phyloP scores from a whole-genome alignment of 2,113 vertebrate species.

The Cricetomys ansorgei region DNA sequence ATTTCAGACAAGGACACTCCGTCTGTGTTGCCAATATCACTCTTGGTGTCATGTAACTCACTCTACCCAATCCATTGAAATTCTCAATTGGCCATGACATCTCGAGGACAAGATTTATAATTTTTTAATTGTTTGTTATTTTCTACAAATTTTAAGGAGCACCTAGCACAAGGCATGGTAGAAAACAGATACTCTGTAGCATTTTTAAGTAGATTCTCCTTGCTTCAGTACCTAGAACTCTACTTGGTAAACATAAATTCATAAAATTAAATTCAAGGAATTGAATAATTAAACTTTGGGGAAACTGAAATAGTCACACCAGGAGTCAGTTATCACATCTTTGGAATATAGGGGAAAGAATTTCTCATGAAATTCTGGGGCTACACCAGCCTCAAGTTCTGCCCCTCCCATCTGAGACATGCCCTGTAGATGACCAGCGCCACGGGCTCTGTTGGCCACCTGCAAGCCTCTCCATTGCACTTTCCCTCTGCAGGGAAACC shows the following conservation, averaged over 20 bases:
- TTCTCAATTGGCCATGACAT: background rate
- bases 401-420: background rate
- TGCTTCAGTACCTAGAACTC: conserved; percentile 28
- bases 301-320: background rate
- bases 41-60: background rate
- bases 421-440: too few species aligned
- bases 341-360: background rate
- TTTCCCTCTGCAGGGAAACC: background rate
- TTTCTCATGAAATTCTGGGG: conserved; percentile 33
- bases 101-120: conserved; percentile 8
- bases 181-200: background rate
- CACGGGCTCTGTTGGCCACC: rapidly evolving
- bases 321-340: background rate
- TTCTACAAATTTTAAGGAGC: conserved; percentile 13
- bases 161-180: background rate
- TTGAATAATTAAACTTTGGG: conserved; percentile 52
- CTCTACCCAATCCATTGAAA: background rate
- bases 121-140: conserved; percentile 13
- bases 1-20: background rate
- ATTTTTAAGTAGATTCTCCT: conserved; percentile 4
- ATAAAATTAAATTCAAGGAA: conserved; percentile 58
- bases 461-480: background rate
- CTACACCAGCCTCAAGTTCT: background rate
- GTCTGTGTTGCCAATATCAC: background rate
- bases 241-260: conserved; percentile 55